Base-by-base conservation (phyloP, 2,888 invertebrate species). In the Cephus spinipes region DNA sequence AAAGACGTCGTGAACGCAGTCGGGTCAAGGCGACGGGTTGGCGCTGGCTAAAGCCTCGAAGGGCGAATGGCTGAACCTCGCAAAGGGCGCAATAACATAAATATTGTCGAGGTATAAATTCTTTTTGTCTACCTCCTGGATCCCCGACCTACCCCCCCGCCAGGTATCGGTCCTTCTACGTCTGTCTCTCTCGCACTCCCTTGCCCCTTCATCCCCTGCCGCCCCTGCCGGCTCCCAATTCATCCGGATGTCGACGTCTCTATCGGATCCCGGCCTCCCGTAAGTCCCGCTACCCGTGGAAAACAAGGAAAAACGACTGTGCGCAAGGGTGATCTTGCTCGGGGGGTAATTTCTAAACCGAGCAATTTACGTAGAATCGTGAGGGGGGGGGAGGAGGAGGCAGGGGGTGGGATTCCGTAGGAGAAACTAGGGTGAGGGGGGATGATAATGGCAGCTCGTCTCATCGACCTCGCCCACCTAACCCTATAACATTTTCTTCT, bases 321-420 rank as follows among this genome's bases (percentile, higher is more conserved):
- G 15, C 76, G 76, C 35, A 15, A 71, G 35, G 69, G 15, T 71
- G 30, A 15, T 15, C 40, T 40, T 40, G 40, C 40, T 40, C 4
- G 15, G 40, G 40, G 40, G 15, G 40, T 40, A 40, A 69, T 77
- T 76, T 74, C 78, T 34, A 73, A 80, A 79, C 78, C 80, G 77
- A 80, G 75, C 81, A 79, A 79, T 82, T 81, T 78, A 75, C 73
- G 69, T 69, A 76, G 71, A 79, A 79, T 77, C 77, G 76, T 55
- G 35, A 35, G 12, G 12, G 76, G 12, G 76, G 73, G 12, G 4
- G 12, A 11, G 4, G 12, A 11, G 4, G 3, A 12, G 1, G 15
- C 9, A 34, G 40, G 4, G 40, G 35, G 35, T 35, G 35, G 12
- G 3, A 35, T 40, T 40, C 4, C 15, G 4, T 0, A 40, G 15